Percentiles rank a stretch among this genome's conserved stretches.
Conservation (phyloP, 1,140 invertebrate species). For the Hormaphis cornu region DNA sequence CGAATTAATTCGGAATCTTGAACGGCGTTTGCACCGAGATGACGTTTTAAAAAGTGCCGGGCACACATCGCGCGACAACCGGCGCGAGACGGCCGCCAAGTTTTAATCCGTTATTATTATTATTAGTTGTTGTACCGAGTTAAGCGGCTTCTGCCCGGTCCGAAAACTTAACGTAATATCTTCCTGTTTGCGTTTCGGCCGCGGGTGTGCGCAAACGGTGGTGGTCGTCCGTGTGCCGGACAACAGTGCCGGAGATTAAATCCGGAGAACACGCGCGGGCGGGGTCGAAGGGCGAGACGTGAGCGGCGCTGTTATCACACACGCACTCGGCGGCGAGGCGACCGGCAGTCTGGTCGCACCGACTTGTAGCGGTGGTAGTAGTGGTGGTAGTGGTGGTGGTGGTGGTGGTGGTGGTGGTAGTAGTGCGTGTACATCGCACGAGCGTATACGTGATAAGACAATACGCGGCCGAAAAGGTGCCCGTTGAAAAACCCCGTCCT, state of each 20-base stretch:
- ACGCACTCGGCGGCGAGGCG: background rate
- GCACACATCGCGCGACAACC: too few relatives aligned
- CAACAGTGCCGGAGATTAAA: slow-evolving; percentile 6
- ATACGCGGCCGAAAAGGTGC: too few relatives aligned
- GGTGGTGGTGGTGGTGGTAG: too few relatives aligned
- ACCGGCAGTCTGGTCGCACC: too few relatives aligned
- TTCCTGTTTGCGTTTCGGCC: background rate
- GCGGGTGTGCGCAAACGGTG: background rate
- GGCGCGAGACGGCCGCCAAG: background rate
- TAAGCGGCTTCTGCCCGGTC: slow-evolving; percentile 6
- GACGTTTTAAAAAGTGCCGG: too few relatives aligned
- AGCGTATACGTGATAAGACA: too few relatives aligned
- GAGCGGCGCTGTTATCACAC: background rate
- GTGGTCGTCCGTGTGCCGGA: background rate
- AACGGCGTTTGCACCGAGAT: slow-evolving; percentile 10
- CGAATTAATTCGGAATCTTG: slow-evolving; percentile 21
- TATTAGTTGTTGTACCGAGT: background rate
- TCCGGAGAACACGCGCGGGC: too few relatives aligned
- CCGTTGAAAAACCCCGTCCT: too few relatives aligned
- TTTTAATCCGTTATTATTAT: slow-evolving; percentile 27
- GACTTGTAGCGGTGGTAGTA: too few relatives aligned
- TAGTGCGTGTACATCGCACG: too few relatives aligned
- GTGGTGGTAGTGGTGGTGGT: too few relatives aligned
- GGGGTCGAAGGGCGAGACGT: background rate
- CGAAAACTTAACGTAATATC: too few relatives aligned